Evolutionary conservation across 2,888 invertebrate genomes (phyloP), one percentile per base, ranked within the genome.

Genomic region (Leptinotarsa haldemani): DNA sequence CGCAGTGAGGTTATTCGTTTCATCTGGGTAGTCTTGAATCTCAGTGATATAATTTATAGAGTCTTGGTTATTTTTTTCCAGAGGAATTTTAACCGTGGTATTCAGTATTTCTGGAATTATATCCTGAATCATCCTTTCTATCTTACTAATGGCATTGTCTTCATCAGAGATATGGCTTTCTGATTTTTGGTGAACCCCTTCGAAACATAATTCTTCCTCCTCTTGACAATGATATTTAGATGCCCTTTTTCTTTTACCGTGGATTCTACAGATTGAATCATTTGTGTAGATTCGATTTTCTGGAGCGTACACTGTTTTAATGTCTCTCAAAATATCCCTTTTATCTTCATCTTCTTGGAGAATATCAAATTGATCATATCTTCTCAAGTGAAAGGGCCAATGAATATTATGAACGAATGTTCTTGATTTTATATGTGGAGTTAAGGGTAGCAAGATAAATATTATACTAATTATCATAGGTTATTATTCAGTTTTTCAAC

Each of bases 251-350:
- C 65, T 68, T 13, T 73, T 74, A 20, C 69, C 65, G 9, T 69
- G 47, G 18, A 65, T 66, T 16, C 5, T 53, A 48, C 74, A 75
- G 9, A 74, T 22, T 3, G 74, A 70, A 52, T 70, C 77, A 48
- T 78, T 78, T 3, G 68, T 61, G 22, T 77, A 78, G 18, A 74
- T 64, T 72, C 78, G 70, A 65, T 77, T 76, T 74, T 82, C 82
- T 3, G 82, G 83, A 12, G 76, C 80, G 63, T 79, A 84, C 13
- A 82, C 77, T 2, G 83, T 83, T 78, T 82, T 83, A 64, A 77
- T 75, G 65, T 81, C 82, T 74, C 76, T 78, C 22, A 83, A 73
- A 52, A 83, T 78, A 22, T 82, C 82, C 58, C 80, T 74, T 65
- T 78, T 80, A 53, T 81, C 82, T 71, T 83, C 82, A 20, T 83